Evolutionary conservation across 2,113 vertebrate genomes (phyloP).

Genomic region (Rhipidura dahli): DNA sequence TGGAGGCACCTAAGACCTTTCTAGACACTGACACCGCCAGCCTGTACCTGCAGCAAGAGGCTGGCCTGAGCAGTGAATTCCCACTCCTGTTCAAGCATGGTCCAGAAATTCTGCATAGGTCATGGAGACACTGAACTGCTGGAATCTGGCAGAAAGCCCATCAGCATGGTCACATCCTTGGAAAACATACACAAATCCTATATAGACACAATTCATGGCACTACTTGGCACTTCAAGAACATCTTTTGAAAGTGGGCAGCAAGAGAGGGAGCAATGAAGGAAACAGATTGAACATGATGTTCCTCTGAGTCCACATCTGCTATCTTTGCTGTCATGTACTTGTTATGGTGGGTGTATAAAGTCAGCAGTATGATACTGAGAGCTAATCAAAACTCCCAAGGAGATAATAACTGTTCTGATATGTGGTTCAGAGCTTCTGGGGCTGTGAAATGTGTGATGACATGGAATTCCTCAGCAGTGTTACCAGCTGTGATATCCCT

Average conservation of each 20-base stretch:
- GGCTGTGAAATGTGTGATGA: background rate
- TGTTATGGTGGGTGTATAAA: background rate
- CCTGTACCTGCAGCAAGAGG: background rate
- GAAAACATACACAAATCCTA: background rate
- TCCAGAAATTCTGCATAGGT: background rate
- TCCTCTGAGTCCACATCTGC: background rate
- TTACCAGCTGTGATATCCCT: background rate
- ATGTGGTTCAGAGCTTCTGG: background rate
- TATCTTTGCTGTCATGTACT: background rate
- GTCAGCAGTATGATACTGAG: background rate
- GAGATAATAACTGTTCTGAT: background rate
- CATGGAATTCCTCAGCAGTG: background rate
- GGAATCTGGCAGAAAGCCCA: background rate
- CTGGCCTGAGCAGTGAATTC: background rate
- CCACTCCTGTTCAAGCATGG: rapidly evolving
- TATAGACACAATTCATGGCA: background rate
- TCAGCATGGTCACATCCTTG: background rate
- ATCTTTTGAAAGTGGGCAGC: background rate
- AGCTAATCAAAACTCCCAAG: background rate
- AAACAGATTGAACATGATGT: background rate
- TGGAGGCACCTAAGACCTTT: background rate
- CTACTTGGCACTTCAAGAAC: background rate
- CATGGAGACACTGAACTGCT: background rate
- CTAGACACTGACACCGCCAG: background rate
- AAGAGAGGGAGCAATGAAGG: background rate